Conservation (phyloP, 2,888 invertebrate species). For the Acronicta aceris region DNA sequence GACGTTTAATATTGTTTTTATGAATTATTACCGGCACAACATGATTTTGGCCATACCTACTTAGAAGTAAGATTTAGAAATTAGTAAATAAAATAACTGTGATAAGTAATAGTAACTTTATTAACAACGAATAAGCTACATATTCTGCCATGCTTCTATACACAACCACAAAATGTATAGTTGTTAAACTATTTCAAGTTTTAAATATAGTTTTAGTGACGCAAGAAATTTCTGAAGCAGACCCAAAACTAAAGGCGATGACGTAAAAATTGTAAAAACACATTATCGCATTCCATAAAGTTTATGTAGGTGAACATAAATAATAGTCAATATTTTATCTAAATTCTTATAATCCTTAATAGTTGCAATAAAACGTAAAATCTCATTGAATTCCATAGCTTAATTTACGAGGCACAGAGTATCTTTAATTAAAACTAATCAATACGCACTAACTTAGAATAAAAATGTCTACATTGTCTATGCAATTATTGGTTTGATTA, state of each 20-base stretch:
- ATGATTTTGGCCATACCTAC: no score
- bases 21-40: no score
- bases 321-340: constrained; percentile 27
- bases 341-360: constrained; percentile 24
- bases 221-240: no score
- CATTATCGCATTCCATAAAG: no score
- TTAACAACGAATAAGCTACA: constrained; percentile 46
- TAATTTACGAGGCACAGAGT: constrained; percentile 60
- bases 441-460: constrained; percentile 42
- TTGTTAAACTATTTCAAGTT: constrained; percentile 5
- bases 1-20: no score
- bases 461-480: constrained; percentile 40
- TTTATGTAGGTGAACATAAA: constrained; percentile 7
- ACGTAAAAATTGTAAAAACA: constrained; percentile 17
- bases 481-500: constrained; percentile 37
- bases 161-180: constrained; percentile 33
- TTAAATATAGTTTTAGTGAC: not conserved
- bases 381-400: constrained; percentile 35
- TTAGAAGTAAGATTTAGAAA: no score
- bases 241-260: no score
- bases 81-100: not conserved
- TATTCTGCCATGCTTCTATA: constrained; percentile 25
- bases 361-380: constrained; percentile 21
- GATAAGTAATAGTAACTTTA: constrained; percentile 50
- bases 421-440: constrained; percentile 36